Evolutionary conservation across 2,888 invertebrate genomes (phyloP).

Genomic region (Drosophila borborema): DNA sequence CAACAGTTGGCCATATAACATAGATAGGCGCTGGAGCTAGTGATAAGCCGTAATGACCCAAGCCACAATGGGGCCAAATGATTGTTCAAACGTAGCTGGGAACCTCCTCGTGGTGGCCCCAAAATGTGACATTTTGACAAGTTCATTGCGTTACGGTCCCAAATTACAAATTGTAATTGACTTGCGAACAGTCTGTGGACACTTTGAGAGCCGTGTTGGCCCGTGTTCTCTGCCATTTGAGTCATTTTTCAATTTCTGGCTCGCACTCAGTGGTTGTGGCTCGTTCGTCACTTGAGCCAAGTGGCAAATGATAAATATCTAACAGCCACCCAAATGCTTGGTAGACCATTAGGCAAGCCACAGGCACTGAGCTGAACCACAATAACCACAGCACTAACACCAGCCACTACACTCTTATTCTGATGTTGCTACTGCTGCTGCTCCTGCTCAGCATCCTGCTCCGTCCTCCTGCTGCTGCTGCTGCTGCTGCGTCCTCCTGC

Average conservation of each 20-base stretch:
- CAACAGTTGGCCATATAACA: constrained; percentile 2
- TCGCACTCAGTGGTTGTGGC: constrained; percentile 31
- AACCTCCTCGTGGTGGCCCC: constrained; percentile 12
- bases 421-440: too few species aligned
- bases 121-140: constrained; percentile 45
- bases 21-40: constrained; percentile 24
- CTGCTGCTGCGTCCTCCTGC: not conserved
- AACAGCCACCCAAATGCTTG: constrained; percentile 15
- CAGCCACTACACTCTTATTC: not conserved
- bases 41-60: constrained; percentile 12
- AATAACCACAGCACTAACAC: constrained; percentile 2
- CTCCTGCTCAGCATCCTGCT: not conserved
- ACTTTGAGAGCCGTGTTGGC: constrained; percentile 15
- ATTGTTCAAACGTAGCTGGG: constrained; percentile 41
- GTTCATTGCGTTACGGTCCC: constrained; percentile 40
- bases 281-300: constrained; percentile 65
- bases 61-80: constrained; percentile 38
- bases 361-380: constrained; percentile 8
- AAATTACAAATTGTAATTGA: constrained; percentile 63
- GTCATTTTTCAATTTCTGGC: constrained; percentile 68
- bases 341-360: constrained; percentile 24
- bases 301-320: constrained; percentile 75
- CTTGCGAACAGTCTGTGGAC: constrained; percentile 29
- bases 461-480: too few species aligned
- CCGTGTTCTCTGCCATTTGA: constrained; percentile 36